Base-by-base conservation (phyloP, 2,888 invertebrate species). In the Cyclophora punctaria region DNA sequence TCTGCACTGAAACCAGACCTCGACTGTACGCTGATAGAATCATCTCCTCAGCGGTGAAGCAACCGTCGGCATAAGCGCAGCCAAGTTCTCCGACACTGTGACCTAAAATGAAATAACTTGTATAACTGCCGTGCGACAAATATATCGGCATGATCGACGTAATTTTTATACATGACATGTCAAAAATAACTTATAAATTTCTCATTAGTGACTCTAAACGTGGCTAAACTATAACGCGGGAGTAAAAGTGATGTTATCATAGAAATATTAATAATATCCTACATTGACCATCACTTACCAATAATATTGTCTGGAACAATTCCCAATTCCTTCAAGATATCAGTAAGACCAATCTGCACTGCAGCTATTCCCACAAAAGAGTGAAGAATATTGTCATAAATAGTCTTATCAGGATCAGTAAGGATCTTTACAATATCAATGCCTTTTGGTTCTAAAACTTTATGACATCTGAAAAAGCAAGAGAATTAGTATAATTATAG, bases 61-160 rank as follows among this genome's bases (percentile, higher is more conserved):
- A 94, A 0, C 95, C 96, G 76, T 98, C 98, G 4, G 96, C 96
- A 75, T 98, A 98, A 0, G 95, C 96, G 75, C 97, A 97, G 3
- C 95, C 96, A 35, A 98, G 83, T 77, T 98, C 98, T 46, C 98
- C 98, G 0, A 96, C 94, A 5, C 97, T 97, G 75, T 98, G 97
- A 0, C 98, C 96, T 80, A 6, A 34, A 44, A 5, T 20, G 33
- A 44, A 44, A 44, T 6, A 44, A 6, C 34, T 35, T 5, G 35
- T 4, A 42, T 2, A 35, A 37, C 6, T 34, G 3, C 5, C 33
- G 7, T 34, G 7, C 20, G n/a, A 1, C 20, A 20, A 20, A 20
- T 20, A 20, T 1, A 20, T 20, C 20, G 20, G 2, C 20, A 20
- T 20, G 2, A 20, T 20, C 2, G 20, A 20, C 20, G 20, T 20